Conservation (phyloP, 2,797 vertebrate genomes). For the Pantherophis vulpinus region DNA sequence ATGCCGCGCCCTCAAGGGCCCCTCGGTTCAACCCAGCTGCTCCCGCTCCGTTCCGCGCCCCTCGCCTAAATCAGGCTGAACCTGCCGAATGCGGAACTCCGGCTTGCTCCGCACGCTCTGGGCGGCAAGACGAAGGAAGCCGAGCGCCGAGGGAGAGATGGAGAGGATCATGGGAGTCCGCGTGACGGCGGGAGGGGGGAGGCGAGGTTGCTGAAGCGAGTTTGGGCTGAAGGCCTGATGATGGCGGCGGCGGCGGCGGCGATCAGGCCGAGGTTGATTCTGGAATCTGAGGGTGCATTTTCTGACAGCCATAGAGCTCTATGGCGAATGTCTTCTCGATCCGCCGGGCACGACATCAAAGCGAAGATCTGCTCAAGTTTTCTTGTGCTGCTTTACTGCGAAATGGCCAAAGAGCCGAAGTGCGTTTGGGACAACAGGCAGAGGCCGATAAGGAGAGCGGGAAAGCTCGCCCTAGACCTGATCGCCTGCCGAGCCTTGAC, state of each 20-base stretch:
- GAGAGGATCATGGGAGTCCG: not conserved
- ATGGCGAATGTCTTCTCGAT: not conserved
- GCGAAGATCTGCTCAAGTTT: not conserved
- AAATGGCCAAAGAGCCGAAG: not conserved
- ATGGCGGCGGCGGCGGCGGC: not conserved
- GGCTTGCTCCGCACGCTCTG: not conserved
- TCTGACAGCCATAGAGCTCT: not conserved
- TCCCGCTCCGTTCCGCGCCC: constrained; percentile 25
- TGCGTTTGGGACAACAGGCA: not conserved
- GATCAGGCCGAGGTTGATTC: not conserved
- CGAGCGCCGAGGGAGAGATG: not conserved
- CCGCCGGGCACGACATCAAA: not conserved
- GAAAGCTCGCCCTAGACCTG: not conserved
- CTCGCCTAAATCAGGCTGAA: constrained; percentile 10
- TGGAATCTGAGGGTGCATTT: not conserved
- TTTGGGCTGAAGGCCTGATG: not conserved
- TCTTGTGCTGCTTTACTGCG: not conserved
- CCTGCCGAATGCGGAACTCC: constrained; percentile 6
- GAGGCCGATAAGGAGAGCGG: too few species aligned
- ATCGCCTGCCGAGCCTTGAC: too few species aligned
- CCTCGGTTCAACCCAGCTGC: constrained; percentile 13
- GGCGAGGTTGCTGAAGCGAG: not conserved
- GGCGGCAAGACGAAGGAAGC: not conserved
- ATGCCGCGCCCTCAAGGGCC: constrained; percentile 16
- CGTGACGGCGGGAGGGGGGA: not conserved